Evolutionary conservation across 2,113 vertebrate genomes (phyloP).

Genomic region (Forbesichthys agassizii): DNA sequence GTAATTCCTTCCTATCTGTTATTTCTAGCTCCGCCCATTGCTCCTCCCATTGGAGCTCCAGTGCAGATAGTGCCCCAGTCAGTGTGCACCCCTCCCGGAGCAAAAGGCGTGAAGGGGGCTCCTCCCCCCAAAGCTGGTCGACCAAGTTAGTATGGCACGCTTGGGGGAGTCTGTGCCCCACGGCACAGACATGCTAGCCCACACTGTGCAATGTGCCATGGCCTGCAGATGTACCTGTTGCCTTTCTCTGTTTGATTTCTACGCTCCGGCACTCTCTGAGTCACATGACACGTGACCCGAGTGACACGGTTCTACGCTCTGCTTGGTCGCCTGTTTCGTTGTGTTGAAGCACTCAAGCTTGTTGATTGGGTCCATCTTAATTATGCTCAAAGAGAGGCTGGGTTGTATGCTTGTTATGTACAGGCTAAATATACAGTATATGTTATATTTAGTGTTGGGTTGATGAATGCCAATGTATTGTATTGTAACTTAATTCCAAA

Average conservation of each 20-base stretch:
- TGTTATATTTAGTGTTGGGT: not conserved
- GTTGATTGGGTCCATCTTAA: conserved; percentile 28
- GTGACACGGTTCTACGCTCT: conserved; percentile 7
- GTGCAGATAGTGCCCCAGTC: conserved; percentile 76
- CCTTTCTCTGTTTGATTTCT: conserved; percentile 39
- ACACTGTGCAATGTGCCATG: not conserved
- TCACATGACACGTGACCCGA: not conserved
- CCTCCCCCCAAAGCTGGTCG: conserved; percentile 73
- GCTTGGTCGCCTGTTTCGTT: conserved; percentile 54
- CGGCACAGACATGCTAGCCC: conserved; percentile 42
- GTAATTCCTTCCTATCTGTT: conserved; percentile 68
- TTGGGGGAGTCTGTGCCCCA: conserved; percentile 56
- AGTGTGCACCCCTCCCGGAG: conserved; percentile 68
- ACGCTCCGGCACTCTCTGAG: conserved; percentile 2
- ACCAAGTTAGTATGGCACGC: conserved; percentile 75
- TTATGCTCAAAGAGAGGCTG: conserved; percentile 18
- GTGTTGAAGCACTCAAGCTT: conserved; percentile 44
- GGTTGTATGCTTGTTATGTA: conserved; percentile 23
- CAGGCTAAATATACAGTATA: not conserved
- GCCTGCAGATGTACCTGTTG: conserved; percentile 35
- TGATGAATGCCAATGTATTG: not conserved
- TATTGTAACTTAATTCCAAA: conserved; percentile 22
- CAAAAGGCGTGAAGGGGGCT: conserved; percentile 72
- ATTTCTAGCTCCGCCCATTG: conserved; percentile 71
- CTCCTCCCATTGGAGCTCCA: conserved; percentile 58